phyloP scores from a whole-genome alignment of 2,113 vertebrate genomes.

The Salminus brasiliensis region DNA sequence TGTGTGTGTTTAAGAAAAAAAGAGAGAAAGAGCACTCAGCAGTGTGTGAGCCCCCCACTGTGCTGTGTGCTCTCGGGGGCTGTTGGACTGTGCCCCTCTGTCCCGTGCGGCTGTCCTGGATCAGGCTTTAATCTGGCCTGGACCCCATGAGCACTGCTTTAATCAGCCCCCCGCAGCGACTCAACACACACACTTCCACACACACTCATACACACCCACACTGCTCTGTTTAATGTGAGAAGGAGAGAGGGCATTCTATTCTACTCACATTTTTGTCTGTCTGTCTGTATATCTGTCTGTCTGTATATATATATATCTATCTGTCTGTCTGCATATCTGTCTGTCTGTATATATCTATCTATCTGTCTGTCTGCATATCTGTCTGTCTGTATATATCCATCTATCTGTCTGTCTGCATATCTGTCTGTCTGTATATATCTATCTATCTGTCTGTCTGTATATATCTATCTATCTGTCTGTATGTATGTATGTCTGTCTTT shows the following conservation, averaged over 20 bases:
- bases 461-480: too few relatives aligned
- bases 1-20: too few relatives aligned
- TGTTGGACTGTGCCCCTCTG: background rate
- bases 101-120: background rate
- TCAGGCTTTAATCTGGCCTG: conserved; percentile 31
- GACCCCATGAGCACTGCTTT: conserved; percentile 28
- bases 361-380: background rate
- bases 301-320: background rate
- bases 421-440: background rate
- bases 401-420: background rate
- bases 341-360: background rate
- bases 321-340: background rate
- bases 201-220: background rate
- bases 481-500: too few relatives aligned
- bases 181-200: background rate
- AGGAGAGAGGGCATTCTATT: background rate
- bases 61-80: background rate
- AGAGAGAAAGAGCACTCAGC: too few relatives aligned
- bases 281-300: background rate
- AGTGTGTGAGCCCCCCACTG: background rate
- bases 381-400: background rate
- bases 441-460: too few relatives aligned
- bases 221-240: background rate
- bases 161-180: conserved; percentile 38
- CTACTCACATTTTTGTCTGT: background rate